Conservation (phyloP, 2,797 vertebrate species). For the Xenops minutus region DNA sequence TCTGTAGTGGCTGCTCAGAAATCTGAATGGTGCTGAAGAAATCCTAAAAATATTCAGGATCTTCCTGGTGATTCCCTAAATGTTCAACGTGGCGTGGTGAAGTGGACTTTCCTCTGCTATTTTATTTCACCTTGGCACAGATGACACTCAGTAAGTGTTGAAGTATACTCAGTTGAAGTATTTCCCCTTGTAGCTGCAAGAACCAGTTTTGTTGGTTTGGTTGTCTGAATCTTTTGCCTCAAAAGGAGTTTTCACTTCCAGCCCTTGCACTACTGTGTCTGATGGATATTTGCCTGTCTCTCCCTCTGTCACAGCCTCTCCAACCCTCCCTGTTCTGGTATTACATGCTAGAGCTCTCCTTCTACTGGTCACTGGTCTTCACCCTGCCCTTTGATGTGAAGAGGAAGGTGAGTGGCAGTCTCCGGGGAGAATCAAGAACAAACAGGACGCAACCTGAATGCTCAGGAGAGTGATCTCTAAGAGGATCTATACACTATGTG, state of each 20-base stretch:
- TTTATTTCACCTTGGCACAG: background rate
- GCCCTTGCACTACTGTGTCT: background rate
- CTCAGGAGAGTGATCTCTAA: background rate
- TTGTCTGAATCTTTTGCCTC: background rate
- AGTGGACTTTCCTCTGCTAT: background rate
- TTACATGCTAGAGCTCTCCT: conserved; percentile 89
- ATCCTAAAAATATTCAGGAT: background rate
- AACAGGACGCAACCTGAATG: background rate
- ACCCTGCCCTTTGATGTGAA: conserved; percentile 89
- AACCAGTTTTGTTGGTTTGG: background rate
- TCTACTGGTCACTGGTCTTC: conserved; percentile 90
- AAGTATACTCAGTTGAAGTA: background rate
- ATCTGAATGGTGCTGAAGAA: background rate
- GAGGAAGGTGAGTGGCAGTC: conserved; percentile 84
- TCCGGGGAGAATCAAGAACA: background rate
- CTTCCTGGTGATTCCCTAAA: background rate
- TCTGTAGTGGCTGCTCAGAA: background rate
- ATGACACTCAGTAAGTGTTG: background rate
- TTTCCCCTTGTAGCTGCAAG: background rate
- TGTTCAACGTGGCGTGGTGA: background rate
- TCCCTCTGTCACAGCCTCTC: conserved; percentile 76
- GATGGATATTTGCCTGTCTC: background rate
- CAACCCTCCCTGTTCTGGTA: conserved; percentile 83
- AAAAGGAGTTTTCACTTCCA: background rate
- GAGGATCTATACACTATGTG: background rate